Conservation (phyloP, 2,113 vertebrate species). For the Gallinago media region DNA sequence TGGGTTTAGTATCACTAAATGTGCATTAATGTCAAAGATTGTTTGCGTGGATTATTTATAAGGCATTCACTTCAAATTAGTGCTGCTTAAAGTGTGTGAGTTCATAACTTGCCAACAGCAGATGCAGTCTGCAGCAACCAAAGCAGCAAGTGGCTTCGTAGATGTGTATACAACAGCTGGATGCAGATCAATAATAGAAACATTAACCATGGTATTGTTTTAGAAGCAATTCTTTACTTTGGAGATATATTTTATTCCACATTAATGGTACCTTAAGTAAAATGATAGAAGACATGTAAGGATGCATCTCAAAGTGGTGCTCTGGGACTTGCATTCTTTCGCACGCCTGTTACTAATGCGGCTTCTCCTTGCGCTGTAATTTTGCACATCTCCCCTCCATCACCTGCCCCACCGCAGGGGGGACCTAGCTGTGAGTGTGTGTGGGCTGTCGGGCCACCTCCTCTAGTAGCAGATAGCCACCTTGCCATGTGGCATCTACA, state of each 20-base stretch:
- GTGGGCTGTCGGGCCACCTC: background rate
- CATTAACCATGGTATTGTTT: conserved; percentile 43
- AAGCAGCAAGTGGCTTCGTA: background rate
- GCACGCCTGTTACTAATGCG: background rate
- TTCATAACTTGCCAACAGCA: conserved; percentile 57
- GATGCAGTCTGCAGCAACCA: conserved; percentile 27
- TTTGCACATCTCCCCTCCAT: background rate
- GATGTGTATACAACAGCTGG: conserved; percentile 40
- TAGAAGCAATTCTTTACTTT: conserved; percentile 41
- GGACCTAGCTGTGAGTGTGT: background rate
- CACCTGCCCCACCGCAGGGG: background rate
- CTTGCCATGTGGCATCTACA: fast-evolving
- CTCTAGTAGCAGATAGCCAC: background rate
- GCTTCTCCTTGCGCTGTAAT: background rate
- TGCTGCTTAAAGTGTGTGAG: conserved; percentile 53
- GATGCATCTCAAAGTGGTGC: conserved; percentile 6
- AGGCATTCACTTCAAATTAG: conserved; percentile 72
- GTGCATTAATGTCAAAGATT: conserved; percentile 59
- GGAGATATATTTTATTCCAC: conserved; percentile 49
- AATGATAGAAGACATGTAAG: conserved; percentile 44
- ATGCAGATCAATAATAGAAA: conserved; percentile 44
- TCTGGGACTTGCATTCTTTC: background rate
- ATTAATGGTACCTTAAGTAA: conserved; percentile 48
- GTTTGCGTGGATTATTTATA: conserved; percentile 73
- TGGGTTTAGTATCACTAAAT: conserved; percentile 66